Percentiles rank a stretch among this genome's conserved stretches.
Evolutionary conservation across 92 coral and sea anemone species (phyloP).

Genomic region (Epizoanthus stellaris): DNA sequence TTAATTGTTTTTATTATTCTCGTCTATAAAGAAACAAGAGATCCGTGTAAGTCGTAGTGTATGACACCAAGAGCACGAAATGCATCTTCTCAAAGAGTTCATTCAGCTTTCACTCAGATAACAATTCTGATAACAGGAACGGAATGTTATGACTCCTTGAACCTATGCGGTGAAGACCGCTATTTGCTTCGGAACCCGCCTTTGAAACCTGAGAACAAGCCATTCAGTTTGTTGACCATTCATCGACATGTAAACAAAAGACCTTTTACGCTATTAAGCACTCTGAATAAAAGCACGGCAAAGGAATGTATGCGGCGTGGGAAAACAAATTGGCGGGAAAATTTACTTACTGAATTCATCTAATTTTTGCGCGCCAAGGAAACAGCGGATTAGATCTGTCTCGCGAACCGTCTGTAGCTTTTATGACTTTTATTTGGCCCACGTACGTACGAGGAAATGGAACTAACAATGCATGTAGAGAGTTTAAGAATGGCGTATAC

Average conservation of each 20-base stretch:
- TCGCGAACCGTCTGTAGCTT: too few relatives aligned
- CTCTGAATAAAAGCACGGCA: slow-evolving; percentile 1
- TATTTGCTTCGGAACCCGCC: slow-evolving; percentile 9
- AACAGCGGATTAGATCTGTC: too few relatives aligned
- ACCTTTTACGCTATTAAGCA: slow-evolving; percentile 33
- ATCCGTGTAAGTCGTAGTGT: not conserved
- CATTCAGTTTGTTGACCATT: slow-evolving; percentile 30
- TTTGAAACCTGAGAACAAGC: slow-evolving; percentile 30
- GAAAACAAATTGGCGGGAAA: slow-evolving; percentile 43
- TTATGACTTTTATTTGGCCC: too few relatives aligned
- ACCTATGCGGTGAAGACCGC: not conserved
- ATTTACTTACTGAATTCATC: too few relatives aligned
- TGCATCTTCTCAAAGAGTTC: not conserved
- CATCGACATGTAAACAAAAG: slow-evolving; percentile 41
- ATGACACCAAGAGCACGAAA: not conserved
- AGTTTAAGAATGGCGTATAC: too few relatives aligned
- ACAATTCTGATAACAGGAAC: not conserved
- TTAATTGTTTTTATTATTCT: slow-evolving; percentile 38
- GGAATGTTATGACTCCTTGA: not conserved
- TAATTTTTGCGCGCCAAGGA: too few relatives aligned
- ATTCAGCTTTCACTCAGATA: not conserved
- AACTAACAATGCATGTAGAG: too few relatives aligned
- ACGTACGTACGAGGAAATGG: too few relatives aligned
- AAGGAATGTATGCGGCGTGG: slow-evolving; percentile 42
- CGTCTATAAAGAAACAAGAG: slow-evolving; percentile 5